These are phyloP conservation scores for Ophion ellenae DNA, from an alignment of 2,888 invertebrate genomes.

Conservation along the genomic window DNA sequence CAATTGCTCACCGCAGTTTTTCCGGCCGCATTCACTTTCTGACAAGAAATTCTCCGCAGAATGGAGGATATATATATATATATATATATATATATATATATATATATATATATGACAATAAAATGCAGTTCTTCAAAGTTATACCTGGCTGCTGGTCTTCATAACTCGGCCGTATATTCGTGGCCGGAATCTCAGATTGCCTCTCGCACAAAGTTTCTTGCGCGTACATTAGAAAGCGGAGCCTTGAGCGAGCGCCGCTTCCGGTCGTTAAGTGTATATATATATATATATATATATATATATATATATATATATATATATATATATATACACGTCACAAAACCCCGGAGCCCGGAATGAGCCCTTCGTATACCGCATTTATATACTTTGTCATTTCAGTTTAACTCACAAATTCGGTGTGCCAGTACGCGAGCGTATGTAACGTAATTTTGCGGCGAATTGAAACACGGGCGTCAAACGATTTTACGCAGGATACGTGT, in stretches of 20 bases:
- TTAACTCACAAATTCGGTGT: neutral
- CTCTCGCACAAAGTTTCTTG: neutral
- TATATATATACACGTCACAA: neutral
- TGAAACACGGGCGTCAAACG: too few relatives aligned
- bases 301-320: too few relatives aligned
- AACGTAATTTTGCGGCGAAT: too few relatives aligned
- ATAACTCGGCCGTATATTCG: neutral
- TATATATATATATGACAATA: too few relatives aligned
- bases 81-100: too few relatives aligned
- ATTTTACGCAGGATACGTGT: too few relatives aligned
- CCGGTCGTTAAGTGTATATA: neutral
- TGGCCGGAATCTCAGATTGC: neutral
- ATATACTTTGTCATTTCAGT: neutral
- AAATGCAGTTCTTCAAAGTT: neutral
- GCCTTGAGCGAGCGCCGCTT: neutral
- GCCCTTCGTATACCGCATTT: neutral
- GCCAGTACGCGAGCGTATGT: neutral
- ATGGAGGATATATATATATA: neutral
- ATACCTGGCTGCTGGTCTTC: neutral
- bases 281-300: too few relatives aligned
- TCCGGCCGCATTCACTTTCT: constrained; percentile 37
- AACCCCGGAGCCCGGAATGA: neutral
- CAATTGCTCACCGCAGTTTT: constrained; percentile 45
- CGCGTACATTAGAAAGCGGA: too few relatives aligned
- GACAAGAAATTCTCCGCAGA: neutral